phyloP scores from a whole-genome alignment of 2,797 vertebrate species.

The Cryptoblepharus egeriae region DNA sequence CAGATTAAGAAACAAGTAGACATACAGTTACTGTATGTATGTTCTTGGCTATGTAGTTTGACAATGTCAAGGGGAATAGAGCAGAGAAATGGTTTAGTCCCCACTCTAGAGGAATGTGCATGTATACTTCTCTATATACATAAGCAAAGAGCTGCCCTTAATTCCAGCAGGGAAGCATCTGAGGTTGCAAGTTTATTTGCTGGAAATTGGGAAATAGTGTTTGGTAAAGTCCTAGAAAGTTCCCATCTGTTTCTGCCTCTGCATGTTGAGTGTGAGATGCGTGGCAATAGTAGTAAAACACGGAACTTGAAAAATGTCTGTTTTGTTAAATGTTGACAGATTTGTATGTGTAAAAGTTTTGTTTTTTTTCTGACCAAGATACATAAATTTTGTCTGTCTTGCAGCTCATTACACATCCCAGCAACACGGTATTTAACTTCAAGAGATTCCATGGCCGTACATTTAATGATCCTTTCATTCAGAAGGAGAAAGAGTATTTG shows the following conservation, averaged over 20 bases:
- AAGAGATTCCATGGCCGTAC: slow-evolving; percentile 96
- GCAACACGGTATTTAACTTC: slow-evolving; percentile 97
- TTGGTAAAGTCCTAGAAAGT: background rate
- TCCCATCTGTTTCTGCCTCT: too few species aligned
- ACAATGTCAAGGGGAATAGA: background rate
- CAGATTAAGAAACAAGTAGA: background rate
- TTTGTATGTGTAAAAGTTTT: background rate
- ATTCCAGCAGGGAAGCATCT: background rate
- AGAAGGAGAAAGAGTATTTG: slow-evolving; percentile 81
- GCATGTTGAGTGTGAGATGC: too few species aligned
- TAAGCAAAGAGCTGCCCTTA: background rate
- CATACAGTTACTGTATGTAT: too few species aligned
- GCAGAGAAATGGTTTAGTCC: background rate
- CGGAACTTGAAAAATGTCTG: background rate
- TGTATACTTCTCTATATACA: background rate
- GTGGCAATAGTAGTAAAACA: background rate
- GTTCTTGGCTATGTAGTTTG: background rate
- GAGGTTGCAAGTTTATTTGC: background rate
- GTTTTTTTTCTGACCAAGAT: background rate
- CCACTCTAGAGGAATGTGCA: too few species aligned
- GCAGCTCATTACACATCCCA: slow-evolving; percentile 96
- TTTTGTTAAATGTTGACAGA: background rate
- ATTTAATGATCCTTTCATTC: slow-evolving; percentile 90
- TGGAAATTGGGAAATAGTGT: background rate
- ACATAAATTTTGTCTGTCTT: slow-evolving; percentile 53